Base-by-base conservation (phyloP, 2,797 vertebrate genomes). In the Malurus splendens region DNA sequence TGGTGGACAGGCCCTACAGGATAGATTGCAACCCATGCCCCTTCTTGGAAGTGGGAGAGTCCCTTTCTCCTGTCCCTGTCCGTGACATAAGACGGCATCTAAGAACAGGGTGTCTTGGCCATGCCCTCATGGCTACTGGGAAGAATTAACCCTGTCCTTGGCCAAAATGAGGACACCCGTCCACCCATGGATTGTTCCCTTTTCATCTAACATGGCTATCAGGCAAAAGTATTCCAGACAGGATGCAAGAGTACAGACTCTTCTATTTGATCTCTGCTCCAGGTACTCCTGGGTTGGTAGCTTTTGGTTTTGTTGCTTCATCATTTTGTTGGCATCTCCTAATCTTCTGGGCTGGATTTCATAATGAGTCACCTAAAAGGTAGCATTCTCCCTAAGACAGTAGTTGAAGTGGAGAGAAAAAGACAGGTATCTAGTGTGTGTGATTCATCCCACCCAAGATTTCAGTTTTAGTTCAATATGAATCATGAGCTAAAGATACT, bases 401-500 rank as follows among this genome's bases (percentile, higher is more conserved):
- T 67, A n/a, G 16, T 54, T 87, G 39, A 77, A 88, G 10, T 25
- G 27, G 47, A 71, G 22, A 73, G 52, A 30, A 65, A 33, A 82
- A 64, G 56, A 39, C 0, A 45, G 60, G 30, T 27, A 70, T 74
- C 52, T 41, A 71, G 12, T n/a, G 9, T 55, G 27, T 39, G 51
- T 92, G 76, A 83, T 82, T 91, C 76, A 77, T 92, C 42, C 74
- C 50, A 54, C 23, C 42, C 45, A 39, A 76, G 56, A 33, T 86
- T 84, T 3, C n/a, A 56, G 14, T 90, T 94, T 90, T 92, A 84
- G 36, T 82, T 86, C 67, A 14, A 10, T 24, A 39, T 74, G 79
- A 91, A 87, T 92, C 77, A 88, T 33, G 22, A 90, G 42, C 61
- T 91, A 86, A 83, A 92, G 80, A 89, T 90, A 60, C 7, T 80